Conservation (phyloP, 1,140 invertebrate genomes). For the Chrysopa pallens region DNA sequence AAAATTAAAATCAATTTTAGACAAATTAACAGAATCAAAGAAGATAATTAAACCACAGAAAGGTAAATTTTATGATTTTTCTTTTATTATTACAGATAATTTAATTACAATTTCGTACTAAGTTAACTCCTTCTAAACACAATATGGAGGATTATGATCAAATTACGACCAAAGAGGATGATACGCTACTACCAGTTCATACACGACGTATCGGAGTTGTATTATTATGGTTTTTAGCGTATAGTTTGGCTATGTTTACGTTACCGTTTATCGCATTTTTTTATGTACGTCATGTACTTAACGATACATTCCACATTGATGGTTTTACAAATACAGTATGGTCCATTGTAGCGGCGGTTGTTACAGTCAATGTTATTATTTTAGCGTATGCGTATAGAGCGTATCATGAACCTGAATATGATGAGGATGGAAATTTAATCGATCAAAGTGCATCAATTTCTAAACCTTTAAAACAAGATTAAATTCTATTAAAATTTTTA, state of each 20-base stretch:
- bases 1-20: conserved; percentile 24
- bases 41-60: conserved; percentile 7
- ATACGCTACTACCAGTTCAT: conserved; percentile 24
- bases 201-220: conserved; percentile 27
- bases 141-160: conserved; percentile 1
- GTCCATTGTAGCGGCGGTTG: conserved; percentile 53
- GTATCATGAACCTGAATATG: conserved; percentile 45
- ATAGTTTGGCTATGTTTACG: conserved; percentile 66
- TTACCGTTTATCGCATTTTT: conserved; percentile 61
- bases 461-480: no score
- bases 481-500: no score
- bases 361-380: conserved; percentile 63
- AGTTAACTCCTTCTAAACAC: not conserved
- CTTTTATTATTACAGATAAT: conserved; percentile 11
- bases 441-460: conserved; percentile 12
- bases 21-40: conserved; percentile 10
- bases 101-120: conserved; percentile 6
- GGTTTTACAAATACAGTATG: conserved; percentile 45
- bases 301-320: conserved; percentile 37
- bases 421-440: conserved; percentile 35
- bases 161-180: conserved; percentile 10
- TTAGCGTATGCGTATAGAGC: conserved; percentile 59
- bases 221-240: conserved; percentile 50
- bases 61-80: conserved; percentile 19
- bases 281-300: conserved; percentile 37